phyloP scores from a whole-genome alignment of 2,797 vertebrate genomes.

The Poecilia picta region DNA sequence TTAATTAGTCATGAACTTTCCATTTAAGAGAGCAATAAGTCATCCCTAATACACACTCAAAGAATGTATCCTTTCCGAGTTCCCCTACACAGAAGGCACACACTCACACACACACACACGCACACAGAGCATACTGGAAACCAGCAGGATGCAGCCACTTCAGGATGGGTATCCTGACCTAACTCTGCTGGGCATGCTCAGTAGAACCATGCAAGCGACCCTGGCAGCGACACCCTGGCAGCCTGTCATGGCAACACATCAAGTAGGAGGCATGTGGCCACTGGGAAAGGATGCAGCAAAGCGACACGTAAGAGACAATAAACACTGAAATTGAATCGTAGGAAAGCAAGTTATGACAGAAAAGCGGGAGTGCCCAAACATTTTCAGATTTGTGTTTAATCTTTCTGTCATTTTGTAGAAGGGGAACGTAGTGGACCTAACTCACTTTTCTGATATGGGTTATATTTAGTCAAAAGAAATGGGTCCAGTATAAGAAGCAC shows the following conservation, averaged over 20 bases:
- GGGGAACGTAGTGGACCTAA: not conserved
- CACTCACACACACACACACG: not conserved
- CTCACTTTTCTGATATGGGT: not conserved
- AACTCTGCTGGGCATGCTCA: constrained; percentile 59
- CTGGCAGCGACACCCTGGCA: constrained; percentile 57
- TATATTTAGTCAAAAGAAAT: not conserved
- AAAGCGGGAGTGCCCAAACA: not conserved
- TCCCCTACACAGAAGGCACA: constrained; percentile 13
- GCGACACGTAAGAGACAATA: not conserved
- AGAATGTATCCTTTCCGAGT: constrained; percentile 2
- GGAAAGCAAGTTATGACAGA: fast-evolving
- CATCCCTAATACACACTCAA: constrained; percentile 42
- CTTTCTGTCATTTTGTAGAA: not conserved
- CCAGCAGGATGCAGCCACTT: constrained; percentile 41
- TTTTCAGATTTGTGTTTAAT: not conserved
- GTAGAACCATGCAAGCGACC: constrained; percentile 39
- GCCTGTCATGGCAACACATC: constrained; percentile 69
- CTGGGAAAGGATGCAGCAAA: constrained; percentile 12
- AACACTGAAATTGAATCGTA: not conserved
- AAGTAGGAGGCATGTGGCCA: constrained; percentile 49
- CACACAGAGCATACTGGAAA: constrained; percentile 19
- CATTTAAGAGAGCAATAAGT: constrained; percentile 55
- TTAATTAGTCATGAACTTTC: constrained; percentile 67
- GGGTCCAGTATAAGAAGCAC: not conserved
- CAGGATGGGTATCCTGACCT: constrained; percentile 57